A percentile compares a stretch with the other conserved stretches of the same genome.
Conservation (phyloP, 64 coral and sea anemone species). For the Montipora capricornis region DNA sequence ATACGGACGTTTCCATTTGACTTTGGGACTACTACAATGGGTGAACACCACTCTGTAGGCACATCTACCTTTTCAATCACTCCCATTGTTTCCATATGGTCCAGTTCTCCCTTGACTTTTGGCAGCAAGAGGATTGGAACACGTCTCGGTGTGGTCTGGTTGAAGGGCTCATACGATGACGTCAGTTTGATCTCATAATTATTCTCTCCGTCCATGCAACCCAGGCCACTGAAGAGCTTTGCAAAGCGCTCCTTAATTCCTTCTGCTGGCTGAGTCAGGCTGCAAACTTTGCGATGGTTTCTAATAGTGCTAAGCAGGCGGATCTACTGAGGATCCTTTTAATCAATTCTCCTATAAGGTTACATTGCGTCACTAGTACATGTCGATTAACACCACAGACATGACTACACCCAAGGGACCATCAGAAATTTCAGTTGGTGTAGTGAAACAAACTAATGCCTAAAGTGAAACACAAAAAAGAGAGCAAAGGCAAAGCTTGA, state of each 20-base stretch:
- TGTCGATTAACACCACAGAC: too few relatives aligned
- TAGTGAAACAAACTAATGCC: too few relatives aligned
- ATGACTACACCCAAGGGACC: too few relatives aligned
- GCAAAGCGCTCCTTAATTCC: not conserved
- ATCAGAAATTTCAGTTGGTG: too few relatives aligned
- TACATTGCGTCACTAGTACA: too few relatives aligned
- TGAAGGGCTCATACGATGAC: not conserved
- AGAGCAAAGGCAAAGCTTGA: too few relatives aligned
- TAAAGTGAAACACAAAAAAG: too few relatives aligned
- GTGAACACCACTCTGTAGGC: conserved; percentile 60
- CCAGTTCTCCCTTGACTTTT: too few relatives aligned
- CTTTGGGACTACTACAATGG: conserved; percentile 61
- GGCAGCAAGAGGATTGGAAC: conserved; percentile 1
- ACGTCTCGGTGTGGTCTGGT: conserved; percentile 35
- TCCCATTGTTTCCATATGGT: too few relatives aligned
- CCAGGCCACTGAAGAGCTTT: not conserved
- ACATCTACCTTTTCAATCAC: not conserved
- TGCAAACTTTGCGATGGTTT: conserved; percentile 33
- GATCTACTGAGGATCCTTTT: not conserved
- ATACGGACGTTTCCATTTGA: not conserved
- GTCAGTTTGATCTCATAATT: conserved; percentile 26
- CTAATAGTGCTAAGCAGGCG: conserved; percentile 32
- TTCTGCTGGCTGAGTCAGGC: conserved; percentile 1
- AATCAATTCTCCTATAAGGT: too few relatives aligned
- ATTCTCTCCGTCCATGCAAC: conserved; percentile 44